Conservation (phyloP, 35 echinoderm and acorn worm genomes). For the Anneissia japonica region DNA sequence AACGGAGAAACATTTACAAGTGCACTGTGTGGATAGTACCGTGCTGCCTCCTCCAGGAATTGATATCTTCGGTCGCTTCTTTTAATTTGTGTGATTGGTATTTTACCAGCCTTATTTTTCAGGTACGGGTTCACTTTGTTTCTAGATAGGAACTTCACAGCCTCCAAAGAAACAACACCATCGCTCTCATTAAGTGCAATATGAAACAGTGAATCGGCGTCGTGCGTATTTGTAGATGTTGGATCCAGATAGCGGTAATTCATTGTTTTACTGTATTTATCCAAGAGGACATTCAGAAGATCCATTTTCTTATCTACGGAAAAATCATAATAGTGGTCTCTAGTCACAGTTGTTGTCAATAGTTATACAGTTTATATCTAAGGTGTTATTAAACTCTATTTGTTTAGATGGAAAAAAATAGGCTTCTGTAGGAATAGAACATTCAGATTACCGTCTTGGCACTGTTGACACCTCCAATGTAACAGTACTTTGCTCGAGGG, state of each 20-base stretch:
- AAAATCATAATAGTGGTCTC: neutral
- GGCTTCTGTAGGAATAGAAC: too few relatives aligned
- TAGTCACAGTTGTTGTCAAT: too few relatives aligned
- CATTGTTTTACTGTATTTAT: neutral
- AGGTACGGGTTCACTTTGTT: constrained; percentile 34
- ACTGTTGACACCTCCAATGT: too few relatives aligned
- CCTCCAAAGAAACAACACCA: constrained; percentile 1
- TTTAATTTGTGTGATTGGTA: constrained; percentile 26
- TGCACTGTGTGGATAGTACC: constrained; percentile 6
- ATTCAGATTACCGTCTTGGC: too few relatives aligned
- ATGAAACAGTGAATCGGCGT: constrained; percentile 31
- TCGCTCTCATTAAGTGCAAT: constrained; percentile 10
- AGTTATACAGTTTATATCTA: too few relatives aligned
- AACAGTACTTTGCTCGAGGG: too few relatives aligned
- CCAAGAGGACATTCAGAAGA: constrained; percentile 22
- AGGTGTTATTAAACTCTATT: too few relatives aligned
- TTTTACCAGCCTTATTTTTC: constrained; percentile 20
- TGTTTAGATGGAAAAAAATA: too few relatives aligned
- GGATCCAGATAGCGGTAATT: constrained; percentile 6
- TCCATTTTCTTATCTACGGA: constrained; percentile 21
- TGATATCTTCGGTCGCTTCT: constrained; percentile 25
- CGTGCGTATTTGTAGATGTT: neutral
- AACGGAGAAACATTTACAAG: neutral
- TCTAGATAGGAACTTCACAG: constrained; percentile 20
- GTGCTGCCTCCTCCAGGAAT: constrained; percentile 23